A percentile compares a stretch with the other conserved stretches of the same genome.
These are phyloP conservation scores for Camponotus fellah DNA, from an alignment of 2,888 invertebrate genomes.

Conservation along the genomic window DNA sequence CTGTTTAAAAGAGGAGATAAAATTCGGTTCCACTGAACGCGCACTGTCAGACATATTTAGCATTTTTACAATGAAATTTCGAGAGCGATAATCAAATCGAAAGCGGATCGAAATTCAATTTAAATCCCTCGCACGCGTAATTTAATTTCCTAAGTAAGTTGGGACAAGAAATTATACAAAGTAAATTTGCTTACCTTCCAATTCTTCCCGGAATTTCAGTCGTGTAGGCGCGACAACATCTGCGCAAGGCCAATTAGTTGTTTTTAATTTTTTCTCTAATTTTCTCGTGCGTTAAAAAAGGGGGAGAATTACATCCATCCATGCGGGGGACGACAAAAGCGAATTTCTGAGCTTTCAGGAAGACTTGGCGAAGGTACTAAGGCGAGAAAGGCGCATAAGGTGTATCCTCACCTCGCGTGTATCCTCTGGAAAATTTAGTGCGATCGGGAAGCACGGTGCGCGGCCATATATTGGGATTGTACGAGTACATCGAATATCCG, in stretches of 20 bases:
- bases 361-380: not conserved
- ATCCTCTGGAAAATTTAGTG: slow-evolving; percentile 74
- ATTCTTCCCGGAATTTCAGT: slow-evolving; percentile 39
- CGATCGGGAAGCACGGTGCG: slow-evolving; percentile 83
- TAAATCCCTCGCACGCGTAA: not conserved
- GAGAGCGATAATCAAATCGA: not conserved
- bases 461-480: slow-evolving; percentile 94
- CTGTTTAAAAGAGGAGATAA: not conserved
- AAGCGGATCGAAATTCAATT: not conserved
- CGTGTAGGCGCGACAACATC: slow-evolving; percentile 36
- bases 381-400: not conserved
- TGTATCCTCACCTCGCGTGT: slow-evolving; percentile 77
- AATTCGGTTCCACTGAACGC: not conserved
- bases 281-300: not conserved
- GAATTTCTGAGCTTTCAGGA: not conserved
- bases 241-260: slow-evolving; percentile 14
- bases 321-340: not conserved
- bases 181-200: slow-evolving; percentile 31
- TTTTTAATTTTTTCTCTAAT: not conserved
- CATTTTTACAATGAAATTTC: too few species aligned
- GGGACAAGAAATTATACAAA: slow-evolving; percentile 5
- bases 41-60: not conserved
- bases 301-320: not conserved
- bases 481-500: slow-evolving; percentile 85
- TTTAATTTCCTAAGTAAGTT: not conserved